A percentile compares a stretch with the other conserved stretches of the same genome.
Conservation (phyloP, 2,888 invertebrate genomes). For the Branchipolynoe longqiensis region DNA sequence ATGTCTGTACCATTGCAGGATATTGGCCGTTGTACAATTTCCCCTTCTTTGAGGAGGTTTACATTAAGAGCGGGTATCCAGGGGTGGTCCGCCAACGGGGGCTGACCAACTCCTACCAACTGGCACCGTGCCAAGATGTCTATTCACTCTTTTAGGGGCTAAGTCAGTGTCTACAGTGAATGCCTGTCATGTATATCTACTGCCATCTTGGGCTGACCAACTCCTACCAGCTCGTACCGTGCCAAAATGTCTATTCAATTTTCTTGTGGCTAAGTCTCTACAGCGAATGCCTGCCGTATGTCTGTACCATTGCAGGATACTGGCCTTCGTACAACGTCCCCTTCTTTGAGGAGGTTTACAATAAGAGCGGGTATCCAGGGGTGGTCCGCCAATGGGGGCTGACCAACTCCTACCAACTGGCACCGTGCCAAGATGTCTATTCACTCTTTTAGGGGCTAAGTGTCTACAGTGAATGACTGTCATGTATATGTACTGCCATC, state of each 20-base stretch:
- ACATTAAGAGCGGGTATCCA: constrained; percentile 79
- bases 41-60: constrained; percentile 79
- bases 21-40: constrained; percentile 81
- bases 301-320: constrained; percentile 77
- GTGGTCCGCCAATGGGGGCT: constrained; percentile 74
- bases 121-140: constrained; percentile 81
- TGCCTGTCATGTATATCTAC: too few species aligned
- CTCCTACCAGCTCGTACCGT: too few species aligned
- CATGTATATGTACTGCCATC: too few species aligned
- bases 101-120: constrained; percentile 76
- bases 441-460: too few species aligned
- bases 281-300: too few species aligned
- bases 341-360: constrained; percentile 78
- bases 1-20: too few species aligned
- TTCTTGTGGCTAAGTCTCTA: too few species aligned
- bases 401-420: constrained; percentile 78
- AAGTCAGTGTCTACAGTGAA: too few species aligned
- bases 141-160: too few species aligned
- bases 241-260: too few species aligned
- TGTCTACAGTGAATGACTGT: too few species aligned
- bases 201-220: too few species aligned
- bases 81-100: constrained; percentile 74
- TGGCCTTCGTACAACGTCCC: constrained; percentile 82
- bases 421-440: constrained; percentile 81
- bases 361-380: constrained; percentile 79